phyloP scores from a whole-genome alignment of 2,113 vertebrate genomes.

The Sander vitreus region DNA sequence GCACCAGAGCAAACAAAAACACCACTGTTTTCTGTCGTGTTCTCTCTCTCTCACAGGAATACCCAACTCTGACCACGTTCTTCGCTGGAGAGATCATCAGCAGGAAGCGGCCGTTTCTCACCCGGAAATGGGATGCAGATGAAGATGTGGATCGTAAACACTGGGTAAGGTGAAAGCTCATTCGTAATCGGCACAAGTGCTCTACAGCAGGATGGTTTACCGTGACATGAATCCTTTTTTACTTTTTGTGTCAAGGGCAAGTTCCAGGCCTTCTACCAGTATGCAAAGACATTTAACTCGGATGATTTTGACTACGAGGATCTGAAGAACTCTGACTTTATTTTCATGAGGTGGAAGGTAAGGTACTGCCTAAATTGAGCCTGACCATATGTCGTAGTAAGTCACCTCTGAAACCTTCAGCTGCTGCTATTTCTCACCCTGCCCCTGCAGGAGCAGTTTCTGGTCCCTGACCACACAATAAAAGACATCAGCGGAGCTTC shows the following conservation, averaged over 20 bases:
- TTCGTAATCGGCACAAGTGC: neutral
- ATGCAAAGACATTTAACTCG: slow-evolving; percentile 98
- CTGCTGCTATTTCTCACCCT: neutral
- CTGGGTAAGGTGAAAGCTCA: slow-evolving; percentile 85
- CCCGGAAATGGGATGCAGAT: slow-evolving; percentile 98
- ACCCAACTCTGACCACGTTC: slow-evolving; percentile 98
- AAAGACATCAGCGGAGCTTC: slow-evolving; percentile 99
- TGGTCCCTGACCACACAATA: slow-evolving; percentile 99
- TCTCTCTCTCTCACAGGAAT: slow-evolving; percentile 85
- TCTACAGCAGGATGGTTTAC: neutral
- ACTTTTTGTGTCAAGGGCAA: slow-evolving; percentile 88
- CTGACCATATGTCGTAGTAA: neutral
- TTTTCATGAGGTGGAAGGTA: slow-evolving; percentile 99
- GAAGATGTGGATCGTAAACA: slow-evolving; percentile 99
- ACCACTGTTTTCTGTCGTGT: neutral
- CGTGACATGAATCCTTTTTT: slow-evolving; percentile 3
- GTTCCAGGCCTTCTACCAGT: slow-evolving; percentile 99
- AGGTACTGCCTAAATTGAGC: slow-evolving; percentile 21
- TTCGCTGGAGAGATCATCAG: slow-evolving; percentile 99
- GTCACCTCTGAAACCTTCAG: neutral
- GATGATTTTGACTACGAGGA: slow-evolving; percentile 99
- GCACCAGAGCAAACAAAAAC: neutral
- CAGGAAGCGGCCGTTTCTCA: slow-evolving; percentile 96
- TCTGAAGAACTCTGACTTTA: slow-evolving; percentile 96
- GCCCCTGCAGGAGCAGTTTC: slow-evolving; percentile 92